Base-by-base conservation (phyloP, 2,113 vertebrate genomes). In the Tragelaphus buxtoni region DNA sequence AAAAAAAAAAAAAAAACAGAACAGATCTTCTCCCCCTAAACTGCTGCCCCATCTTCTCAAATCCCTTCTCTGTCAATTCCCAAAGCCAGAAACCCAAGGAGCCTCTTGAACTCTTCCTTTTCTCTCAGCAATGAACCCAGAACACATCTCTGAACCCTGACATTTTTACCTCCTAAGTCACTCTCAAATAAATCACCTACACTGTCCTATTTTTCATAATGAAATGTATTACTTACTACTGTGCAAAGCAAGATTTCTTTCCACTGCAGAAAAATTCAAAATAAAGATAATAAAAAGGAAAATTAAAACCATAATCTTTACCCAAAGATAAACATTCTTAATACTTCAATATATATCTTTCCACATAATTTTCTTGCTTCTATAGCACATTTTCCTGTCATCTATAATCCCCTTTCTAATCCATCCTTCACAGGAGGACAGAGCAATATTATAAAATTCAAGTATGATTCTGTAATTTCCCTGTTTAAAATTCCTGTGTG, bases 201-300 rank as follows among this genome's bases (percentile, higher is more conserved):
- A 65, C 8, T 9, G 3, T 14, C 51, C 42, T 69, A 11, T 80
- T 55, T 56, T 91, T 88, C 49, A 11, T 60, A 82, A 84, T 65
- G 24, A 72, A 92, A 63, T 49, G 9, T 13, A 32, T 51, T n/a
- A 55, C 4, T 39, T 60, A 45, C 63, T 58, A 76, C 69, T 42
- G 39, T 42, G 22, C 7, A 49, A 92, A 94, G 63, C 24, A 79
- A 32, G 30, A 32, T 32, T 77, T 47, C 30, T 83, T 49, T 26
- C 56, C 4, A 76, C 17, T 65, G 18, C 5, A 85, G 47, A 84
- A 32, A 96, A 86, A 24, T 35, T 77, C 81, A 95, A 97, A 87
- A 60, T 47, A 85, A 97, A 92, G 7, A 80, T 28, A 95, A 79
- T 32, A 72, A 91, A 95, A 93, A 93, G 90, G 72, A 58, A 97